Conservation (phyloP, 1,140 invertebrate species). For the Vanessa atalanta region DNA sequence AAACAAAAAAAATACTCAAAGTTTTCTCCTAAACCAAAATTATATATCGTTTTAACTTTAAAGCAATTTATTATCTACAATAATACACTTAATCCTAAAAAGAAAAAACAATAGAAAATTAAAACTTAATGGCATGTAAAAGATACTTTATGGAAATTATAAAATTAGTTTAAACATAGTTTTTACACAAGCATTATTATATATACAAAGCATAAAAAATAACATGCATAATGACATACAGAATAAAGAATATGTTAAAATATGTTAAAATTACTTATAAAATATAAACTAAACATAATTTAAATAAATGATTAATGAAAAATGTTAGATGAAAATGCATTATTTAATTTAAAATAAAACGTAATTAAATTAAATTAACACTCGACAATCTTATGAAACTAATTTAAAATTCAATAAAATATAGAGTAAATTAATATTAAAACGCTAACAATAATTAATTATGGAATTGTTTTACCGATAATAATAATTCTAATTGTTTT, state of each 20-base stretch:
- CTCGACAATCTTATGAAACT: too few species aligned
- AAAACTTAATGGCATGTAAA: background rate
- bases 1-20: background rate
- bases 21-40: background rate
- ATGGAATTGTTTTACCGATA: background rate
- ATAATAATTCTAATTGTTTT: background rate
- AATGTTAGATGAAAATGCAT: too few species aligned
- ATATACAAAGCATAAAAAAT: background rate
- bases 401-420: too few species aligned
- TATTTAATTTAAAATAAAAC: too few species aligned
- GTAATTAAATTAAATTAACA: too few species aligned
- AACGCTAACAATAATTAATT: background rate
- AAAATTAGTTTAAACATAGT: background rate
- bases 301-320: background rate
- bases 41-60: background rate
- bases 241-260: background rate
- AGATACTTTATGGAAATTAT: background rate
- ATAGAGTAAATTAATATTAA: too few species aligned
- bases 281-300: background rate
- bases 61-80: conserved; percentile 2
- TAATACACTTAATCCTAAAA: background rate
- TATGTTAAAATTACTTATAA: background rate
- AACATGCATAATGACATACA: background rate
- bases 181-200: conserved; percentile 3
- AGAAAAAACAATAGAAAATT: background rate